Conservation (phyloP, 2,113 vertebrate species). For the Pteronura brasiliensis region DNA sequence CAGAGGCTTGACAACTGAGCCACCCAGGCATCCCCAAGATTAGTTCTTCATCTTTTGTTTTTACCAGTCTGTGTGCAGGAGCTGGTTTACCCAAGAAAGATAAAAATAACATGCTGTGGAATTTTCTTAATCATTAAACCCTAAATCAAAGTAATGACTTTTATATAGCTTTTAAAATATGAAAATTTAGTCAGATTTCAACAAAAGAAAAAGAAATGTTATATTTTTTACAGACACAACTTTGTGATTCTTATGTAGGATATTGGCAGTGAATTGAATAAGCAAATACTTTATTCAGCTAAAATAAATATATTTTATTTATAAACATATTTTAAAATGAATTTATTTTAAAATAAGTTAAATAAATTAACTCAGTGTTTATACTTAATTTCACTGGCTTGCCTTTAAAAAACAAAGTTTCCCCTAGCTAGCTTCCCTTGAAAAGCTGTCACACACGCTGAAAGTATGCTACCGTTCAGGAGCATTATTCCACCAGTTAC, state of each 20-base stretch:
- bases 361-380: background rate
- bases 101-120: background rate
- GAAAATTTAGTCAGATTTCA: slow-evolving; percentile 21
- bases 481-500: background rate
- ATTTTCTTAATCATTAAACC: background rate
- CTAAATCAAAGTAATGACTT: background rate
- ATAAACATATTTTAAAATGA: background rate
- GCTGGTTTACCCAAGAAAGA: background rate
- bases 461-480: background rate
- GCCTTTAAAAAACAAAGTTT: background rate
- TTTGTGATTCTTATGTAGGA: background rate
- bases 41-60: background rate
- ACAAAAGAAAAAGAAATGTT: background rate
- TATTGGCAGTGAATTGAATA: background rate
- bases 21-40: background rate
- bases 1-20: too few species aligned
- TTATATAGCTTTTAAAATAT: background rate
- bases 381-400: background rate
- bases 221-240: background rate
- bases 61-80: background rate
- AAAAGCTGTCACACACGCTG: background rate
- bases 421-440: background rate
- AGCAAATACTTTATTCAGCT: background rate
- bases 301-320: background rate
- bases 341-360: background rate